phyloP scores from a whole-genome alignment of 2,113 vertebrate genomes.

The Taxidea taxus region DNA sequence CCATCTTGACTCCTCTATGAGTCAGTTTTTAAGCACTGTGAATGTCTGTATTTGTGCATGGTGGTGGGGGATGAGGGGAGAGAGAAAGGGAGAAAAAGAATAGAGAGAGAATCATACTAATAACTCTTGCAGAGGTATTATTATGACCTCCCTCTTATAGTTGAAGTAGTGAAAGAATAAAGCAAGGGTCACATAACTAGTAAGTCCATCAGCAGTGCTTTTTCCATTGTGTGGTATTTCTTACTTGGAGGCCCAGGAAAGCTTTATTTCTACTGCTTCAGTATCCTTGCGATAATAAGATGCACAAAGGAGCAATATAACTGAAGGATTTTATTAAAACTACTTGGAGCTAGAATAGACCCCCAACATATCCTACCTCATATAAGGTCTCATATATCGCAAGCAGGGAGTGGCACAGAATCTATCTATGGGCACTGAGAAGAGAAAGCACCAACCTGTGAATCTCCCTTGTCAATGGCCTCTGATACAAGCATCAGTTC shows the following conservation, averaged over 20 bases:
- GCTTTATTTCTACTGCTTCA: neutral
- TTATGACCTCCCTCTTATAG: neutral
- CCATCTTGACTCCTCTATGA: too few species aligned
- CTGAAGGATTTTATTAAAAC: neutral
- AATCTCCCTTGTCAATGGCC: neutral
- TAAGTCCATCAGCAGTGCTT: neutral
- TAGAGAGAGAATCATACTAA: neutral
- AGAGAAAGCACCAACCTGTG: neutral
- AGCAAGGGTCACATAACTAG: neutral
- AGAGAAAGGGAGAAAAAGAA: neutral
- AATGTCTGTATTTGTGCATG: neutral
- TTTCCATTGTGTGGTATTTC: neutral
- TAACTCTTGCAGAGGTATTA: neutral
- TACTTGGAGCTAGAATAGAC: neutral
- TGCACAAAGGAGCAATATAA: neutral
- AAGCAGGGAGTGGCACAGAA: neutral
- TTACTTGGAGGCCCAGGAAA: neutral
- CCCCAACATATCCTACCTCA: neutral
- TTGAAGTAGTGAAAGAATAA: neutral
- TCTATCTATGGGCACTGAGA: neutral
- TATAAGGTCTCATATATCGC: neutral
- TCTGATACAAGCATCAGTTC: neutral
- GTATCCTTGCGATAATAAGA: neutral
- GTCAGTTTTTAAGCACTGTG: neutral
- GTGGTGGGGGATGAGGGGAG: neutral